Percentiles rank a stretch among this genome's conserved stretches.
phyloP scores from a whole-genome alignment of 2,113 vertebrate genomes.

The Aptenodytes patagonicus region DNA sequence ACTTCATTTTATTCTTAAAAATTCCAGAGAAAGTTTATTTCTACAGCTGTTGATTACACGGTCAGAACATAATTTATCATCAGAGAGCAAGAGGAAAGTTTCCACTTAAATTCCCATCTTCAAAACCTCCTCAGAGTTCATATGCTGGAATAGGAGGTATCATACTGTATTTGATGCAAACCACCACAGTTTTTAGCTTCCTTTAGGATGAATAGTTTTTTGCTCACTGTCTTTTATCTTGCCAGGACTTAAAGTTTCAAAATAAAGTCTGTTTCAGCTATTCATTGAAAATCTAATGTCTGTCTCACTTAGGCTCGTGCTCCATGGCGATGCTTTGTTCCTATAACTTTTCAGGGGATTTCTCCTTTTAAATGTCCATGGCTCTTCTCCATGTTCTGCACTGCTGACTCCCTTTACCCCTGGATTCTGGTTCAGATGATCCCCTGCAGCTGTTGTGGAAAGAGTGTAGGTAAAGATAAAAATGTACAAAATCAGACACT shows the following conservation, averaged over 20 bases:
- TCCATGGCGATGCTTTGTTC: not conserved
- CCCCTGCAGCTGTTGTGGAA: not conserved
- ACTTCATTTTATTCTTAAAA: not conserved
- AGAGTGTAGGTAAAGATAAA: not conserved
- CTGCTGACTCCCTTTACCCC: not conserved
- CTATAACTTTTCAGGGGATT: not conserved
- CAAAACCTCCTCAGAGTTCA: not conserved
- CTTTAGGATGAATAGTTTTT: not conserved
- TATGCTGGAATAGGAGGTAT: not conserved
- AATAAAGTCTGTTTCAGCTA: not conserved
- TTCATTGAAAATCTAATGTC: not conserved
- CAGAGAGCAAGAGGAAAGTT: not conserved
- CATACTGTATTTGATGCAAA: not conserved
- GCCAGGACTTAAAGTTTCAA: not conserved
- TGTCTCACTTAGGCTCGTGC: not conserved
- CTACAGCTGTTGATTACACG: not conserved
- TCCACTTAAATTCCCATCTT: not conserved
- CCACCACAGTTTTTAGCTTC: not conserved
- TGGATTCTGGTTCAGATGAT: not conserved
- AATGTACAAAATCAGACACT: not conserved
- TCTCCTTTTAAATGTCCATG: not conserved
- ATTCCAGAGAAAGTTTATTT: not conserved
- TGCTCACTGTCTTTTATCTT: not conserved
- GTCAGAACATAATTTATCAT: not conserved
- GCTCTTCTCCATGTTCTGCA: not conserved